Percentiles rank a stretch among this genome's conserved stretches.
phyloP scores from a whole-genome alignment of 2,888 invertebrate genomes.

The Spodoptera littoralis region DNA sequence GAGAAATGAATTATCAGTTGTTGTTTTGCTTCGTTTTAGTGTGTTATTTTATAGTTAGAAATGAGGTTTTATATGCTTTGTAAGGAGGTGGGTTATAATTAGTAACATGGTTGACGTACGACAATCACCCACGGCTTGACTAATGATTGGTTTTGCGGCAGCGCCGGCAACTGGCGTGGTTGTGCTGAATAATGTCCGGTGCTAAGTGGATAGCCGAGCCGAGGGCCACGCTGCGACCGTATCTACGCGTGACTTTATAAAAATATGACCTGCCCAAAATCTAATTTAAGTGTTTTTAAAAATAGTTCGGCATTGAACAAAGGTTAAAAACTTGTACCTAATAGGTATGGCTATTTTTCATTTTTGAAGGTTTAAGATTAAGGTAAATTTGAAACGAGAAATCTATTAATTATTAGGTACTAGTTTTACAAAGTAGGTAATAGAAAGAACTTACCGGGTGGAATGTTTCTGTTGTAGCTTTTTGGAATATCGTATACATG shows the following conservation, averaged over 20 bases:
- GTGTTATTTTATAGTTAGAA: conserved; percentile 2
- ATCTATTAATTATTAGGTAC: too few species aligned
- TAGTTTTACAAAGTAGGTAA: too few species aligned
- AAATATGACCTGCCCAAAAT: conserved; percentile 47
- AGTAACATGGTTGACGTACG: conserved; percentile 42
- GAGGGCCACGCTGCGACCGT: conserved; percentile 43
- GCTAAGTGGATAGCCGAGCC: conserved; percentile 78
- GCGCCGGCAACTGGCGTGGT: conserved; percentile 47
- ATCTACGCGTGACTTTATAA: conserved; percentile 57
- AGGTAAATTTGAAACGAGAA: too few species aligned
- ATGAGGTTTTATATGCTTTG: conserved; percentile 30
- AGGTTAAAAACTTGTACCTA: too few species aligned
- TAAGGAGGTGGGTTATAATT: conserved; percentile 51
- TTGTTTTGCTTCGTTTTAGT: not conserved
- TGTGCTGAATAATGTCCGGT: conserved; percentile 82
- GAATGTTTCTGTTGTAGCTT: conserved; percentile 86
- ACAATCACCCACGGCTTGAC: conserved; percentile 62
- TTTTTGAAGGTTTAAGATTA: too few species aligned
- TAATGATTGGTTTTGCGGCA: conserved; percentile 65
- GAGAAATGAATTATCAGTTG: not conserved
- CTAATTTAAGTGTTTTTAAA: conserved; percentile 46
- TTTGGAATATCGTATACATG: conserved; percentile 84
- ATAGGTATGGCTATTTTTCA: too few species aligned
- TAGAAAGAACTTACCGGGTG: conserved; percentile 77
- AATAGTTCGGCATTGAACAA: conserved; percentile 30